These are phyloP conservation scores for Diachrysia chrysitis DNA, from an alignment of 2,888 invertebrate genomes.

Conservation along the genomic window DNA sequence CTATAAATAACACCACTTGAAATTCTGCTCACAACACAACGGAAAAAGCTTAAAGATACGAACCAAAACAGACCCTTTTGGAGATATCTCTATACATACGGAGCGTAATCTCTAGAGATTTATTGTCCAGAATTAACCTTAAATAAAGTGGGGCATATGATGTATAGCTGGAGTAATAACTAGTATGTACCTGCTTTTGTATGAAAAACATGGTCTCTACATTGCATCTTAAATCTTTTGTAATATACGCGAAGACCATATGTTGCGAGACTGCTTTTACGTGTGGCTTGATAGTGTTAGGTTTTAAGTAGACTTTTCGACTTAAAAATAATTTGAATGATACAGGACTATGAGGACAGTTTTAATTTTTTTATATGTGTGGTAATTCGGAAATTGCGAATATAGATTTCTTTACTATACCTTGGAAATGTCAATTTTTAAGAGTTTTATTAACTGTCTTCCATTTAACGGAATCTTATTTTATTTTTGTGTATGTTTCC, in stretches of 20 bases:
- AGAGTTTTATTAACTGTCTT: no score
- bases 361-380: no score
- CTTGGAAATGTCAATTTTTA: no score
- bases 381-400: no score
- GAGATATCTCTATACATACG: conserved; percentile 46
- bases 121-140: conserved; percentile 56
- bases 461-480: no score
- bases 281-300: not conserved
- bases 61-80: conserved; percentile 51
- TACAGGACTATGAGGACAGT: no score
- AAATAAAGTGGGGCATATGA: conserved; percentile 49
- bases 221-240: not conserved
- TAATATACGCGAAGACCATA: not conserved
- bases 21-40: conserved; percentile 4
- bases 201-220: conserved; percentile 10
- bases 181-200: conserved; percentile 22
- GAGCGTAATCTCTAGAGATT: conserved; percentile 51
- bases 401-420: no score
- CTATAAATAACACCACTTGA: conserved; percentile 19
- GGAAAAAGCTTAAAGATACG: conserved; percentile 15
- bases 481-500: no score
- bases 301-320: not conserved
- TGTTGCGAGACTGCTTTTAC: not conserved
- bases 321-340: no score
- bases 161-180: conserved; percentile 37